Base-by-base conservation (phyloP, 2,113 vertebrate genomes). In the Manacus vitellinus region DNA sequence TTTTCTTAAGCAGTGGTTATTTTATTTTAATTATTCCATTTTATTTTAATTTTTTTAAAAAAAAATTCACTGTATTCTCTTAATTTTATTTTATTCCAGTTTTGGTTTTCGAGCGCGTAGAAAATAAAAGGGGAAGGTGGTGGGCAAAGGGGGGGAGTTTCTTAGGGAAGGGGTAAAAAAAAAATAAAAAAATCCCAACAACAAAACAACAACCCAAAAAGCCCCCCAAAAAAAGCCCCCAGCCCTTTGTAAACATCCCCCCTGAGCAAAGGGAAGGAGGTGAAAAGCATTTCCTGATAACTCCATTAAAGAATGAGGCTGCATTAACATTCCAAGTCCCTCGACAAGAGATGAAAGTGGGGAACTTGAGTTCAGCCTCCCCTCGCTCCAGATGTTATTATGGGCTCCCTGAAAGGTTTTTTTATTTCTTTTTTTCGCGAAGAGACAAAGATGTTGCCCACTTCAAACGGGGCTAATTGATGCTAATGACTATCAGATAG, bases 401-500 rank as follows among this genome's bases (percentile, higher is more conserved):
- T 98, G 97, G 97, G 84, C 87, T 97, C 96, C 97, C 95, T 97
- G 97, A 97, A 98, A 96, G 95, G 97, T 83, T 94, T 96, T 95
- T 93, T 97, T 97, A 97, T 98, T 97, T 98, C 65, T 94, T 98
- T 98, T 95, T 98, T 98, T 96, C 97, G 79, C 93, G 16, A 35
- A 91, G 94, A 97, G 88, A 99, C 98, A 99, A 99, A 96, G 96
- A 81, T 88, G 76, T 95, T 97, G 82, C 92, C 97, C 62, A 99
- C 99, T 99, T 99, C 99, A 99, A 99, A 99, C 97, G 98, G 96
- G 94, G 87, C 98, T 98, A 99, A 99, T 99, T 98, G 98, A 99
- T 99, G 98, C 98, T 99, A 99, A 99, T 99, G 98, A 99, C 98
- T 98, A 98, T 98, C 98, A 99, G 98, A 99, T 98, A 97, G 98